Evolutionary conservation across 37 sponge, comb jelly and placozoan species (phyloP).

Genomic region (Halichondria panicea): DNA sequence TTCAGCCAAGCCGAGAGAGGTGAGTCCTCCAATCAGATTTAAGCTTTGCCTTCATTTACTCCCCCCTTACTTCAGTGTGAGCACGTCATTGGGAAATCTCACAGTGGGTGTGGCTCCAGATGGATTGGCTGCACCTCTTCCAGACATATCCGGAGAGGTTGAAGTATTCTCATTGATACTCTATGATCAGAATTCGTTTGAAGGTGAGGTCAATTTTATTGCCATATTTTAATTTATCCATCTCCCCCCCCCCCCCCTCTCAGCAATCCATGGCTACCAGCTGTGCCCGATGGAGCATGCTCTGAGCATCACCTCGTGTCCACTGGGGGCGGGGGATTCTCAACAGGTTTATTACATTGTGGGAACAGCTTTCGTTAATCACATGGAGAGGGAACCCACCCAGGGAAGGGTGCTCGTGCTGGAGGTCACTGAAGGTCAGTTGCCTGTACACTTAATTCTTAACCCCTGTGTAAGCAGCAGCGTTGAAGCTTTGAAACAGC

Average conservation of each 20-base stretch:
- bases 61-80: conserved; percentile 19
- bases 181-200: conserved; percentile 63
- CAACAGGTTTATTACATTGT: conserved; percentile 69
- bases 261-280: conserved; percentile 80
- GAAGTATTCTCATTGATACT: conserved; percentile 64
- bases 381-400: conserved; percentile 73
- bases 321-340: conserved; percentile 18
- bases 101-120: conserved; percentile 9
- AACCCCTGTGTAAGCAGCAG: too few species aligned
- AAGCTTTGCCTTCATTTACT: not conserved
- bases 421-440: conserved; percentile 28
- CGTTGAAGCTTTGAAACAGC: too few species aligned
- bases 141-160: conserved; percentile 8
- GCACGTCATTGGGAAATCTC: conserved; percentile 19
- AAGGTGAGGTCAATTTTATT: conserved; percentile 41
- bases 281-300: conserved; percentile 70
- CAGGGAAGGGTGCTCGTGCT: conserved; percentile 79
- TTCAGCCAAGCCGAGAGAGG: not conserved
- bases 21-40: not conserved
- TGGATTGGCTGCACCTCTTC: not conserved
- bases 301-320: conserved; percentile 73
- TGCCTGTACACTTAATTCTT: too few species aligned
- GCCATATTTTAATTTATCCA: not conserved
- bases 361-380: conserved; percentile 88
- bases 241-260: conserved; percentile 4